Percentiles rank a stretch among this genome's conserved stretches.
These are phyloP conservation scores for Hafferia zeledoni DNA, from an alignment of 2,797 vertebrate species.

Conservation along the genomic window DNA sequence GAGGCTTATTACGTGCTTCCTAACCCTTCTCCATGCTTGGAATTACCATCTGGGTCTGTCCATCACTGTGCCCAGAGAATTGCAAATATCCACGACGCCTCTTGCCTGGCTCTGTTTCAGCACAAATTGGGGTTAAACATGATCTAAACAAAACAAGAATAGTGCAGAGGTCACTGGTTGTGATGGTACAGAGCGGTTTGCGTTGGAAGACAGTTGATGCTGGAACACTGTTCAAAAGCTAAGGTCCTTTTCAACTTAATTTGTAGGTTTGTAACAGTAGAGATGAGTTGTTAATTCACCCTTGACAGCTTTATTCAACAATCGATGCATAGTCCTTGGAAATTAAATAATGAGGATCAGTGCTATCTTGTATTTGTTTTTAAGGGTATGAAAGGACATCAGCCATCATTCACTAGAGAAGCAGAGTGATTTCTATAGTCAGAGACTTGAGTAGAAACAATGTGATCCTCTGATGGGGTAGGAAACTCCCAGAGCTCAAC, in stretches of 20 bases:
- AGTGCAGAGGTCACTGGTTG: neutral
- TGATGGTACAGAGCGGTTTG: neutral
- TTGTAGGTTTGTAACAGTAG: neutral
- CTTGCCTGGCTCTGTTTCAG: neutral
- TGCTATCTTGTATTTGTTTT: neutral
- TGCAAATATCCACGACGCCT: neutral
- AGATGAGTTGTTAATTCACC: constrained; percentile 22
- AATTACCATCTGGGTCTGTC: constrained; percentile 10
- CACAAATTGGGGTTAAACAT: neutral
- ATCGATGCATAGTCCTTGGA: neutral
- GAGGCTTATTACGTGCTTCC: neutral
- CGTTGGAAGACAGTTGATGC: neutral
- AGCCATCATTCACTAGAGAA: neutral
- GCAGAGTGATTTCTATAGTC: neutral
- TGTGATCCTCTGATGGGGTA: neutral
- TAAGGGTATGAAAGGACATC: neutral
- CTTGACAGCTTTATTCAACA: constrained; percentile 21
- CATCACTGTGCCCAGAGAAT: neutral
- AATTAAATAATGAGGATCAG: constrained; percentile 29
- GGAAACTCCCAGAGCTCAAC: neutral
- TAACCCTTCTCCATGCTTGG: neutral
- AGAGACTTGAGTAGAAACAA: neutral
- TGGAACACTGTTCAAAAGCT: neutral
- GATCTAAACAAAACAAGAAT: neutral
- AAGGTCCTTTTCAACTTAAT: constrained; percentile 6